Conservation (phyloP, 1,140 invertebrate species). For the Adoxophyes honmai region DNA sequence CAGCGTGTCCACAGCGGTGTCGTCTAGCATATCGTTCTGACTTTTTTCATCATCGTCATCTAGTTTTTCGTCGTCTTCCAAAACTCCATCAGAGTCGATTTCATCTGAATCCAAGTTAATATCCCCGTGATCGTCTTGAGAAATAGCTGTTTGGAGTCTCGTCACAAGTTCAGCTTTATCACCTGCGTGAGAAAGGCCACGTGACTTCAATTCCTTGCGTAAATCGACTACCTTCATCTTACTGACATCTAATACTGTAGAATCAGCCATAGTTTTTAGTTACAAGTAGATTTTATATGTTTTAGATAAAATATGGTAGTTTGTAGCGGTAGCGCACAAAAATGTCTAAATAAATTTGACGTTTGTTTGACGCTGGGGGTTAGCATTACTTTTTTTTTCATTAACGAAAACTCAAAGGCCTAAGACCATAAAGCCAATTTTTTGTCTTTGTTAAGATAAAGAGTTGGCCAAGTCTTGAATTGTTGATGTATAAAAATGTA, state of each 20-base stretch:
- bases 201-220: slow-evolving; percentile 86
- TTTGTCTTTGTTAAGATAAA: too few relatives aligned
- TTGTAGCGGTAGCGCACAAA: too few relatives aligned
- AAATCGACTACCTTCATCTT: slow-evolving; percentile 85
- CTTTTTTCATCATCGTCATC: slow-evolving; percentile 75
- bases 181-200: slow-evolving; percentile 84
- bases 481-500: too few relatives aligned
- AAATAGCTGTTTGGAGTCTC: slow-evolving; percentile 82
- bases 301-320: too few relatives aligned
- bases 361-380: too few relatives aligned
- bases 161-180: slow-evolving; percentile 90
- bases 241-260: slow-evolving; percentile 48
- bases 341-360: too few relatives aligned
- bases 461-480: too few relatives aligned
- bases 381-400: too few relatives aligned
- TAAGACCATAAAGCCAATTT: too few relatives aligned
- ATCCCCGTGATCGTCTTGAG: slow-evolving; percentile 65
- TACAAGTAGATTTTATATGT: too few relatives aligned
- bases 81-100: slow-evolving; percentile 73
- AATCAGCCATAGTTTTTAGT: slow-evolving; percentile 48
- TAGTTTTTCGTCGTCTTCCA: slow-evolving; percentile 74
- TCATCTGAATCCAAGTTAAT: slow-evolving; percentile 70
- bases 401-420: too few relatives aligned
- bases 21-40: slow-evolving; percentile 71
- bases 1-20: slow-evolving; percentile 54